Evolutionary conservation across 2,797 vertebrate genomes (phyloP).

Genomic region (Poecilia picta): DNA sequence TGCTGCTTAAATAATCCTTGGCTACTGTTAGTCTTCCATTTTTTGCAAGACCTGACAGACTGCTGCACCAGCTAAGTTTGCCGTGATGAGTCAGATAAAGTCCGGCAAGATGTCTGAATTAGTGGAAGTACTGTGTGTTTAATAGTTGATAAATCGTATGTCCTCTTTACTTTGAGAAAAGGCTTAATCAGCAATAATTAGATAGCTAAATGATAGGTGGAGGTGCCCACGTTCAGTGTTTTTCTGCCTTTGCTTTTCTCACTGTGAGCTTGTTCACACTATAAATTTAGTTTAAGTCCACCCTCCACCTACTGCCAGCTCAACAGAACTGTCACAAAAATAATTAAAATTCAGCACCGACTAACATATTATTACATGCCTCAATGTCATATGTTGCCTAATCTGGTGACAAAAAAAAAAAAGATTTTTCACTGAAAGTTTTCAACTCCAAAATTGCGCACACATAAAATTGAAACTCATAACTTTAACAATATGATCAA

Average conservation of each 20-base stretch:
- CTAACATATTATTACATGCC: slow-evolving; percentile 13
- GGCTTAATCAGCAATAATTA: not conserved
- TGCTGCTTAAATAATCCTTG: slow-evolving; percentile 17
- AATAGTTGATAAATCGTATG: slow-evolving; percentile 2
- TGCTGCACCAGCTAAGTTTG: slow-evolving; percentile 21
- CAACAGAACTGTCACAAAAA: slow-evolving; percentile 27
- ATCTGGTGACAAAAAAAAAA: not conserved
- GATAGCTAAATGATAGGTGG: not conserved
- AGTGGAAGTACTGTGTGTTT: slow-evolving; percentile 5
- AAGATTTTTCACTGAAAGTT: not conserved
- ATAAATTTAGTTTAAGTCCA: slow-evolving; percentile 24
- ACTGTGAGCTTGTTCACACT: not conserved
- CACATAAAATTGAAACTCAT: not conserved
- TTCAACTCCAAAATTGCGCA: not conserved
- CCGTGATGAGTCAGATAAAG: slow-evolving; percentile 44
- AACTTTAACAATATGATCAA: not conserved
- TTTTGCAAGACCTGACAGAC: slow-evolving; percentile 19
- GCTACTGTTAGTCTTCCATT: slow-evolving; percentile 32
- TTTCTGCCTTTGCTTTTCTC: not conserved
- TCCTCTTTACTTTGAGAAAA: not conserved
- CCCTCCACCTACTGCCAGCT: slow-evolving; percentile 26
- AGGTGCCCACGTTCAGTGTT: not conserved
- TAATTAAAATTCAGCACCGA: slow-evolving; percentile 5
- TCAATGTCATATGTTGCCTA: slow-evolving; percentile 4
- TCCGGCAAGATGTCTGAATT: slow-evolving; percentile 24